phyloP scores from a whole-genome alignment of 2,797 vertebrate genomes.

The Acipenser transmontanus region DNA sequence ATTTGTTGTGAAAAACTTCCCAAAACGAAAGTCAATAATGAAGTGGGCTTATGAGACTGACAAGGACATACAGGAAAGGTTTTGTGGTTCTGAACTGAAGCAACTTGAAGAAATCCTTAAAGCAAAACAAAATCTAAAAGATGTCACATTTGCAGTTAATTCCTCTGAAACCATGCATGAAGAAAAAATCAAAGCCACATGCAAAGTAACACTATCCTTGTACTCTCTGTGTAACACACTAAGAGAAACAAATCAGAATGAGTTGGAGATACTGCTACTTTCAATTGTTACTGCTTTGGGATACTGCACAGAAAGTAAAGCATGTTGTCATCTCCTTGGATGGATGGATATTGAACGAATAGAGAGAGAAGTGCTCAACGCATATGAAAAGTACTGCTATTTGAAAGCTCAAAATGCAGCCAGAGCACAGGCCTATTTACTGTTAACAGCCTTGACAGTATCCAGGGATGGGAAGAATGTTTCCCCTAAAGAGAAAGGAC shows the following conservation, averaged over 20 bases:
- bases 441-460: conserved; percentile 1
- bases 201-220: background rate
- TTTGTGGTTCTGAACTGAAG: background rate
- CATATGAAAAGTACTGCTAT: background rate
- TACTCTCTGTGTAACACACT: background rate
- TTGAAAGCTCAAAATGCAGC: background rate
- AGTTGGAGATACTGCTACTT: conserved; percentile 7
- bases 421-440: conserved; percentile 8
- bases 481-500: conserved; percentile 4
- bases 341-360: conserved; percentile 2
- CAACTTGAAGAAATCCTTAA: background rate
- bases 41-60: background rate
- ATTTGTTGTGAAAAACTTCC: background rate
- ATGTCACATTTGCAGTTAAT: background rate
- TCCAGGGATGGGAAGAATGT: background rate
- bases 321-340: conserved; percentile 8
- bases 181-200: background rate
- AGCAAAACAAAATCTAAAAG: background rate
- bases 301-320: background rate
- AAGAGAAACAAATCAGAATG: background rate
- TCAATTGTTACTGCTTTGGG: background rate
- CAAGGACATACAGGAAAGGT: background rate
- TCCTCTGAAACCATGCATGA: background rate
- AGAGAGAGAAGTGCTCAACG: background rate
- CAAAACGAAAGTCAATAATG: background rate